These are phyloP conservation scores for Scophthalmus maximus DNA, from an alignment of 2,113 vertebrate species.

Conservation along the genomic window DNA sequence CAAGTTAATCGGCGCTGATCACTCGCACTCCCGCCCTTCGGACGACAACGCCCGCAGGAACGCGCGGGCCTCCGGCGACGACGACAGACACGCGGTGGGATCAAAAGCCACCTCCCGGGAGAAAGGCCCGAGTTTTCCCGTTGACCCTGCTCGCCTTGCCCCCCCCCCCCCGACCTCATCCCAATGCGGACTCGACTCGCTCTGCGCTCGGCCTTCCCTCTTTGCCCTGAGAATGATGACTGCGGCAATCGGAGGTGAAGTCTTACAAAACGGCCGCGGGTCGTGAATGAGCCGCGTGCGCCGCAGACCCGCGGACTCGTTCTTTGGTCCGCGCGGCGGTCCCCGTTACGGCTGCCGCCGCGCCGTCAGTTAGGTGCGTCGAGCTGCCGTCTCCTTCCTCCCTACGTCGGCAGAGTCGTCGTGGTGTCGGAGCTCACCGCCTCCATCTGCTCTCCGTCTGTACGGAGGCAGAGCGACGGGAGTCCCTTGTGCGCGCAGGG, in stretches of 20 bases:
- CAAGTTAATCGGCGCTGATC: neutral
- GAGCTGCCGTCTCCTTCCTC: slow-evolving; percentile 14
- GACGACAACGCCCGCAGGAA: neutral
- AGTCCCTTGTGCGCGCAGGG: slow-evolving; percentile 1
- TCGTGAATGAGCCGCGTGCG: neutral
- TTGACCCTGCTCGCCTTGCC: too few species aligned
- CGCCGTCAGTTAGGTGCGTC: slow-evolving; percentile 65
- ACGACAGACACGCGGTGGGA: neutral
- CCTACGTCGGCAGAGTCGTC: slow-evolving; percentile 37
- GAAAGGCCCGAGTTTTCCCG: too few species aligned
- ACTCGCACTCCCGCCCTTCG: neutral
- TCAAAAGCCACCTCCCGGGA: too few species aligned
- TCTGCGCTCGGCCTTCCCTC: neutral
- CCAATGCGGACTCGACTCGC: too few species aligned
- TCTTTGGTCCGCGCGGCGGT: too few species aligned
- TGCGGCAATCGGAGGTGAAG: neutral
- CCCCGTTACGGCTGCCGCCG: slow-evolving; percentile 46
- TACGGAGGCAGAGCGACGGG: slow-evolving; percentile 21
- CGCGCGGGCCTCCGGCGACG: neutral
- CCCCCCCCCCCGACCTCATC: too few species aligned
- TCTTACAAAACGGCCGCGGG: neutral
- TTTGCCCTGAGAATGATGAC: neutral
- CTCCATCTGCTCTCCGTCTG: slow-evolving; percentile 73
- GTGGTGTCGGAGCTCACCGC: slow-evolving; percentile 36
- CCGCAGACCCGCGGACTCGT: slow-evolving; percentile 16